Conservation (phyloP, 2,113 vertebrate species). For the Laticauda colubrina region DNA sequence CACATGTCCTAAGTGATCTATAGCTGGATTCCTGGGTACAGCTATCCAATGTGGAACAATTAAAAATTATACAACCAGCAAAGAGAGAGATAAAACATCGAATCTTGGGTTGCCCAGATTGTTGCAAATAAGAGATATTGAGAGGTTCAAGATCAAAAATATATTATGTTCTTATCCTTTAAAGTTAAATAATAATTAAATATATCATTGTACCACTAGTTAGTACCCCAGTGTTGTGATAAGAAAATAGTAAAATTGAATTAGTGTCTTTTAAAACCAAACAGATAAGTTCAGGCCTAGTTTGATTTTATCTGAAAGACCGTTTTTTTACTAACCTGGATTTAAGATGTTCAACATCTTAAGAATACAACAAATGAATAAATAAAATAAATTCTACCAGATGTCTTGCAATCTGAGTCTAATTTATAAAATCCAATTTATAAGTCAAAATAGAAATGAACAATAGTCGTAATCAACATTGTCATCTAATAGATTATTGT, state of each 20-base stretch:
- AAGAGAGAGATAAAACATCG: background rate
- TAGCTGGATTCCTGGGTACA: background rate
- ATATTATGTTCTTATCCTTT: background rate
- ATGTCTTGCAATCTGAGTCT: background rate
- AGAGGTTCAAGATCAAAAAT: background rate
- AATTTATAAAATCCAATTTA: background rate
- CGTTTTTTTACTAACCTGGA: no score
- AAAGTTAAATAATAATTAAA: background rate
- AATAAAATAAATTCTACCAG: background rate
- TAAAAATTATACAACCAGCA: background rate
- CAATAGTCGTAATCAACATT: no score
- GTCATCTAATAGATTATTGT: background rate
- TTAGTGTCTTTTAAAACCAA: background rate
- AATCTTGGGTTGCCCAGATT: no score
- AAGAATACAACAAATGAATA: background rate
- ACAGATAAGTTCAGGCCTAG: background rate
- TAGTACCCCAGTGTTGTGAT: background rate
- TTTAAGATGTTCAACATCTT: background rate
- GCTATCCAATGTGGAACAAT: background rate
- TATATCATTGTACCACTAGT: background rate
- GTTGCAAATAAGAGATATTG: background rate
- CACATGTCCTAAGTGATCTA: background rate
- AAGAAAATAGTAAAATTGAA: background rate
- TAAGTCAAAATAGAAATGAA: background rate
- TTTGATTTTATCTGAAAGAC: no score